Base-by-base conservation (phyloP, 30 jellyfish, hydroid and myxozoan genomes). In the Hydractinia echinata region DNA sequence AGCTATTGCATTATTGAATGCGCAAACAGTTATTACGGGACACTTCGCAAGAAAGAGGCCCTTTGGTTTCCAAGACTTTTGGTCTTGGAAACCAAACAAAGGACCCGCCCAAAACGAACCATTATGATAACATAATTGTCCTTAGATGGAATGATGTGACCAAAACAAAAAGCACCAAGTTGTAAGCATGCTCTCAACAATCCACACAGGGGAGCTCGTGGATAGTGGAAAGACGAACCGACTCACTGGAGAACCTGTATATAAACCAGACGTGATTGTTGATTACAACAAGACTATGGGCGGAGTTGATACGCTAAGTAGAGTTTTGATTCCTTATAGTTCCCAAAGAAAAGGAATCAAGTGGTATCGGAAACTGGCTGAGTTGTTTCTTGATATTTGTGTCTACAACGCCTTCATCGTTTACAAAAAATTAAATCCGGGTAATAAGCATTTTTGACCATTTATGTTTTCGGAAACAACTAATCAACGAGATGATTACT, bases 361-460 rank as follows among this genome's bases (percentile, higher is more conserved):
- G 56, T 70, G 80, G 80, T 70, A 70, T 56, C 21, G 80, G n/a
- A 70, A 70, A 56, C 80, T 70, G 56, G 69, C 80, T 70, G 80
- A 70, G 48, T 54, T 70, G n/a, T 70, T 70, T 70, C 4, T 70
- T 30, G 80, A 70, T 56, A 18, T 70, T 49, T 44, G 54, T 13
- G 48, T 70, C 5, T 70, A 70, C 80, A 70, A 70, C 80, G 51
- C 80, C 8, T 70, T 18, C 51, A 49, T 70, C n/a, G 56, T 70
- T 70, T 70, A 56, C 56, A 70, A 70, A 51, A 21, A 15, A 21
- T 49, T 70, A 30, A 70, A 70, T n/a, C n/a, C n/a, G n/a, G n/a
- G n/a, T n/a, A n/a, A n/a, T n/a, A n/a, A n/a, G n/a, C n/a, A n/a
- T n/a, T n/a, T n/a, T n/a, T n/a, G n/a, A n/a, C 73, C 16, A 62